A percentile compares a stretch with the other conserved stretches of the same genome.
Evolutionary conservation across 2,888 invertebrate genomes (phyloP).

Genomic region (Ochropacha duplaris): DNA sequence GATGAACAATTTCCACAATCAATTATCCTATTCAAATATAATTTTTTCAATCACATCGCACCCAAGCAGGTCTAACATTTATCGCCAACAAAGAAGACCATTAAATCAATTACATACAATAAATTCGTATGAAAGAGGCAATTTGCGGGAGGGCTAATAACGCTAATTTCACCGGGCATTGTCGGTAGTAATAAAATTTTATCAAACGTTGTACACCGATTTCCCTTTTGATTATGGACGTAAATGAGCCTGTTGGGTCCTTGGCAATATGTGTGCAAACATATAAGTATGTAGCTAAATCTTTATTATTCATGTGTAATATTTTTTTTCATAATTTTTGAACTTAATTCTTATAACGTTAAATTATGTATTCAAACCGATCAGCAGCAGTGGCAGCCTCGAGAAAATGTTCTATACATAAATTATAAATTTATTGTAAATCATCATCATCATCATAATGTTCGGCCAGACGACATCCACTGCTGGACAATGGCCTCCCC

Average conservation of each 20-base stretch:
- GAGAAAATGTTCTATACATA: too few relatives aligned
- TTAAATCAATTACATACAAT: constrained; percentile 73
- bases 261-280: neutral
- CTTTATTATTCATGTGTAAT: neutral
- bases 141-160: constrained; percentile 63
- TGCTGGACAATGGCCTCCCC: too few relatives aligned
- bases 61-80: constrained; percentile 15
- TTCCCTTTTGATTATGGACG: constrained; percentile 43
- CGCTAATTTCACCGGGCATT: constrained; percentile 66
- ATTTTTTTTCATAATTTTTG: too few relatives aligned
- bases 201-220: constrained; percentile 56
- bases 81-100: constrained; percentile 60
- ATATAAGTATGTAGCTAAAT: neutral
- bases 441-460: too few relatives aligned
- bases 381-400: too few relatives aligned
- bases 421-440: too few relatives aligned
- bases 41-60: constrained; percentile 27
- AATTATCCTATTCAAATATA: constrained; percentile 17
- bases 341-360: too few relatives aligned
- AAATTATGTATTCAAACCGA: too few relatives aligned
- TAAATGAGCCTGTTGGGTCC: constrained; percentile 15
- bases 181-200: constrained; percentile 64
- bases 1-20: neutral
- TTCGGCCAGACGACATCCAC: too few relatives aligned
- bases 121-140: constrained; percentile 51